Base-by-base conservation (phyloP, 2,888 invertebrate species). In the Argynnis bischoffii region DNA sequence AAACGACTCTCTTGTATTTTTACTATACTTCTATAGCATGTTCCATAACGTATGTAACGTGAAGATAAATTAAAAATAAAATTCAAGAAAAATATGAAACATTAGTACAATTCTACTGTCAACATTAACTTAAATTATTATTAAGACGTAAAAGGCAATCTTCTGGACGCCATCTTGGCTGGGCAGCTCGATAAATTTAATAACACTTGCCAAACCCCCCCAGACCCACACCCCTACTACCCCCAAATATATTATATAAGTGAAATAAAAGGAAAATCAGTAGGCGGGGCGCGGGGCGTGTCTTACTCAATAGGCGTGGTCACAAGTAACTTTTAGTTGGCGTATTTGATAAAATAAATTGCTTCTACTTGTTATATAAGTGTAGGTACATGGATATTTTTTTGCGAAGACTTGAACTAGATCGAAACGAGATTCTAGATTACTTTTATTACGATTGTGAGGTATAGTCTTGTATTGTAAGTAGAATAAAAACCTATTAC, bases 201-300 rank as follows among this genome's bases (percentile, higher is more conserved):
- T 90, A 89, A 89, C 83, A 84, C 84, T 77, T 86, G 86, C 85
- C 81, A 85, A 86, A 84, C 82, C 85, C 81, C 83, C 86, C 82
- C 87, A 86, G 85, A 26, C 73, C 87, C 86, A 84, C 74, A 84
- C 85, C 79, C 86, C 35, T 35, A 16, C 57, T 65, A 21, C 87
- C 86, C 70, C 70, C 69, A 63, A 78, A 79, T 81, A 79, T 80
- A 77, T 85, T 86, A 84, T 77, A 77, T 86, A 85, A 86, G 78
- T 64, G 61, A 51, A 18, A 61, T 61, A 61, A 61, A 53, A 51
- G 51, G 72, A 69, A 72, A 68, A 66, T 69, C 63, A 57, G 59
- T 69, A 66, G 76, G 75, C 74, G 77, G 68, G 69, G 63, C 64
- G n/a, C 35, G 66, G 65, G 76, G 75, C 76, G 75, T 74, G 74